Evolutionary conservation across 2,888 invertebrate genomes (phyloP), one percentile per base, ranked within the genome.

Genomic region (Drosophila crucigera): DNA sequence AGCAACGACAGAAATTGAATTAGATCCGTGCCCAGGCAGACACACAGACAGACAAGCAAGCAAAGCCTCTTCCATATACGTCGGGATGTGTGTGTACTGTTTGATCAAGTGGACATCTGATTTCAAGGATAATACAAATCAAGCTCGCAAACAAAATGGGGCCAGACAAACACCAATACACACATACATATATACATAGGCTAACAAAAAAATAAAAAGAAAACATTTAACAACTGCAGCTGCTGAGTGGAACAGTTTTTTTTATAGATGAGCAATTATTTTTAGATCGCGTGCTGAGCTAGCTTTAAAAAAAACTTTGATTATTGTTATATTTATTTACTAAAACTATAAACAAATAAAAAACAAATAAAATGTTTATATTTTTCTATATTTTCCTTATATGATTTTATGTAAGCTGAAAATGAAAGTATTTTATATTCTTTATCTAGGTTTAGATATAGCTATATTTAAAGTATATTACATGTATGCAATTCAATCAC

Each of bases 121-220:
- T 73, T 90, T 82, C 89, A 82, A 90, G 85, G 80, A 88, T 90
- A 83, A 80, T 70, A 73, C 68, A 90, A 76, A 77, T 83, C 83
- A 77, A 80, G 80, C 75, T 74, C 69, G 64, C 72, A 66, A 75
- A 63, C 73, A 68, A 73, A 88, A 84, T 69, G 71, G 59, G 65
- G 52, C 63, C 61, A 72, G 39, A 41, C 53, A 55, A 55, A 33
- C 63, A 53, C 35, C 28, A 19, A 55, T 31, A 31, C 31, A 55
- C n/a, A 70, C 16, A 43, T 10, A 49, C 41, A 43, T 0, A 43
- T 6, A 5, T 0, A 54, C 35, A 56, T 6, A 33, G 11, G 31
- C 9, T n/a, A 4, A 16, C 28, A 41, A 10, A 31, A 31, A 7
- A 31, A 33, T 31, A 31, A 37, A 28, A 19, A 10, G 16, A 50